Base-by-base conservation (phyloP, 2,797 vertebrate genomes). In the Agapornis canus region DNA sequence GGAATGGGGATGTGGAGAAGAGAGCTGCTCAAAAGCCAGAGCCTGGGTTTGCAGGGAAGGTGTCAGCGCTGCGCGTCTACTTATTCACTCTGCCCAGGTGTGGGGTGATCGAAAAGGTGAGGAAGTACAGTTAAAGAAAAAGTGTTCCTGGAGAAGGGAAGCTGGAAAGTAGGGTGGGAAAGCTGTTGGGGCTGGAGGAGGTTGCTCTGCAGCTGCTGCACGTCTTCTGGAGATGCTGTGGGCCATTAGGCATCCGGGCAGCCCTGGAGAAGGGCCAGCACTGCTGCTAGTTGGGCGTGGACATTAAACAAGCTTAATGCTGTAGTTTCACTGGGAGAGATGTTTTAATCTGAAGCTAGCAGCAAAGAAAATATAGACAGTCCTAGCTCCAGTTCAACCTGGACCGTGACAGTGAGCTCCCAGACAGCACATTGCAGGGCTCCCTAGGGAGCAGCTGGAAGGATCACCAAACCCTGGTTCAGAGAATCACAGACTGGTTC, bases 401-500 rank as follows among this genome's bases (percentile, higher is more conserved):
- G 16, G 37, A 23, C 37, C 1, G 0, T n/a, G 20, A 23, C 18
- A 48, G 7, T 5, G 17, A 86, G 9, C 9, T 6, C n/a, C 12
- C 5, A 3, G 14, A 2, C 32, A 47, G 19, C 0, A 4, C 0
- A 1, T 19, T 20, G 8, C 35, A 47, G 27, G 52, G 14, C 39
- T 63, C 68, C 31, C 10, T 13, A 16, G 19, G 22, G 31, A 26
- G 5, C 25, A 63, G 19, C 22, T 79, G 31, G 51, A 79, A 65
- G 61, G 42, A 69, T 35, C 9, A 10, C 13, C 13, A 25, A 11
- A 12, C n/a, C 10, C 7, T 64, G 52, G 14, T 43, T n/a, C 35
- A 40, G 21, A 35, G n/a, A 56, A 23, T 35, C 14, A 23, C 2
- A 14, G 54, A 10, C n/a, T 56, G 6, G n/a, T 32, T 32, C 0